A percentile compares a stretch with the other conserved stretches of the same genome.
Conservation (phyloP, 2,888 invertebrate species). For the Aporophyla nigra region DNA sequence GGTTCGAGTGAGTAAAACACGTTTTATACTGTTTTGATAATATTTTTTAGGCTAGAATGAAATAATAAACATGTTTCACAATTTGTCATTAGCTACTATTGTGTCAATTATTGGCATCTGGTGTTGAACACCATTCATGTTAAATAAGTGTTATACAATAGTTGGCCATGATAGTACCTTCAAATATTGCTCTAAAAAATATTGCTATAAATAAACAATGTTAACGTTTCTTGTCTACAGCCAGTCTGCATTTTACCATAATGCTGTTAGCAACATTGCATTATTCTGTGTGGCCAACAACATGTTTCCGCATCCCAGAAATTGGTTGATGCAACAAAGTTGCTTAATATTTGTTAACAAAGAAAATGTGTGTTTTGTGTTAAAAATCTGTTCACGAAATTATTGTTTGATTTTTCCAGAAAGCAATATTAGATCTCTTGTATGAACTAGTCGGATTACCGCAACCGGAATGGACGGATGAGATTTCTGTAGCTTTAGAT, state of each 20-base stretch:
- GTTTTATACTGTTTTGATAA: neutral
- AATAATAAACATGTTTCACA: neutral
- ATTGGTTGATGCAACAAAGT: neutral
- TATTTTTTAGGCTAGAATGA: neutral
- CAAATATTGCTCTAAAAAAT: neutral
- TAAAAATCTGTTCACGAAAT: neutral
- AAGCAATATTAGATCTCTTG: slow-evolving; percentile 97
- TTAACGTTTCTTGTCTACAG: neutral
- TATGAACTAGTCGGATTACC: slow-evolving; percentile 97
- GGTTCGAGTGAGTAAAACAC: slow-evolving; percentile 94
- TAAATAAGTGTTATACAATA: neutral
- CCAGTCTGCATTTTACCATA: neutral
- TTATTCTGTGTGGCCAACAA: neutral
- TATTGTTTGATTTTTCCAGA: slow-evolving; percentile 88
- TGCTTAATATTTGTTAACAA: neutral
- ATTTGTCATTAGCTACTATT: neutral
- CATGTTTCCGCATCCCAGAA: neutral
- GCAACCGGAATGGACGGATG: slow-evolving; percentile 98
- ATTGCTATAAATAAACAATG: too few relatives aligned
- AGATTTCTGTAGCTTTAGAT: slow-evolving; percentile 96
- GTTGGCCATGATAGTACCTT: neutral
- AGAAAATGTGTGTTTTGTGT: too few relatives aligned
- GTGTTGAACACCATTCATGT: neutral
- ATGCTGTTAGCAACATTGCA: neutral
- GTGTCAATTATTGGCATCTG: neutral